These are phyloP conservation scores for Drosophila mimetica DNA, from an alignment of 2,888 invertebrate species.

Conservation along the genomic window DNA sequence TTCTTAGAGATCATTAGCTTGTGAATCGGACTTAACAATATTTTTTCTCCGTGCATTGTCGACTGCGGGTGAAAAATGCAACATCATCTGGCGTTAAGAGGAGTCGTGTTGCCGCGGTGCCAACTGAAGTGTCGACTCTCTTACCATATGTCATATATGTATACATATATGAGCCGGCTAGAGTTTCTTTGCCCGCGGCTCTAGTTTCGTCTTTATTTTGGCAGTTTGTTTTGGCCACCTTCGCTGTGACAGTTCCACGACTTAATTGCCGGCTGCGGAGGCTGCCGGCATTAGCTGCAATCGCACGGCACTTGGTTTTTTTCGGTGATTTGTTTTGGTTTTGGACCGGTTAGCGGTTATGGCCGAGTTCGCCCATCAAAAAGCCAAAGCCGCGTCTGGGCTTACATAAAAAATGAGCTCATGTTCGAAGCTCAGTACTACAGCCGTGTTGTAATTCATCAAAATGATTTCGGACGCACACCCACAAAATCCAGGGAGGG, in stretches of 20 bases:
- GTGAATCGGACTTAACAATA: no score
- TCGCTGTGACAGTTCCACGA: slow-evolving; percentile 36
- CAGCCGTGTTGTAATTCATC: slow-evolving; percentile 59
- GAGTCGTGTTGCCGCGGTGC: slow-evolving; percentile 7
- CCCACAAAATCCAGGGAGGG: slow-evolving; percentile 20
- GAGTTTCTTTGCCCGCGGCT: slow-evolving; percentile 33
- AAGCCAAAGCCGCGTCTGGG: slow-evolving; percentile 54
- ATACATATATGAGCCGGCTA: neutral
- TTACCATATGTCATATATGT: slow-evolving; percentile 25
- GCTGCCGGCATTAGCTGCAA: slow-evolving; percentile 45
- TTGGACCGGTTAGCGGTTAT: slow-evolving; percentile 66
- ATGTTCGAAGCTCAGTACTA: slow-evolving; percentile 37
- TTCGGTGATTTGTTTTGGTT: slow-evolving; percentile 23
- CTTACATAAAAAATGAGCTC: slow-evolving; percentile 74
- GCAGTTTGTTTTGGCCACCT: slow-evolving; percentile 43
- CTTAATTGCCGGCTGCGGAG: slow-evolving; percentile 54
- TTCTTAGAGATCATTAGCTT: no score
- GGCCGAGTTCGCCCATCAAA: slow-evolving; percentile 56
- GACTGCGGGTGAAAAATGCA: slow-evolving; percentile 35
- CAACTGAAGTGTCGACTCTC: slow-evolving; percentile 19
- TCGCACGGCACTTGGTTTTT: slow-evolving; percentile 68
- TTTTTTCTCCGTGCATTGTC: slow-evolving; percentile 6
- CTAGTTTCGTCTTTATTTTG: slow-evolving; percentile 35
- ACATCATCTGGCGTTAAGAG: slow-evolving; percentile 28
- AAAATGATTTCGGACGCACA: slow-evolving; percentile 48